Percentiles rank a stretch among this genome's conserved stretches.
Evolutionary conservation across 2,797 vertebrate species (phyloP).

Genomic region (Orestias chungarensis): DNA sequence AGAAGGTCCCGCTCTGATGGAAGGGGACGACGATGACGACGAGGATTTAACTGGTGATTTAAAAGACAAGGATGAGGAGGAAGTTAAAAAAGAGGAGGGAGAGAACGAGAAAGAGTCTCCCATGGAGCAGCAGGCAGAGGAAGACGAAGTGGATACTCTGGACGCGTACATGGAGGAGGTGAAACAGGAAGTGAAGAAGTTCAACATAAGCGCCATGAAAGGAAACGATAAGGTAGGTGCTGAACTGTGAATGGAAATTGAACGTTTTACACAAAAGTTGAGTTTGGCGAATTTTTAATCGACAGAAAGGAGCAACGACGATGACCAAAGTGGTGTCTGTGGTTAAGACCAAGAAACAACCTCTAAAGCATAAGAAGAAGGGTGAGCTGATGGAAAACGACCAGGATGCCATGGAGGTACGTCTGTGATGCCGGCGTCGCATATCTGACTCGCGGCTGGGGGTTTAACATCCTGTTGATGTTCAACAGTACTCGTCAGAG

Average conservation of each 20-base stretch:
- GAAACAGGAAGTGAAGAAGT: constrained; percentile 99
- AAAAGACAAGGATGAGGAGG: constrained; percentile 63
- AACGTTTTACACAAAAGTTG: neutral
- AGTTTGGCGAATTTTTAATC: neutral
- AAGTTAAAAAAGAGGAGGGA: constrained; percentile 72
- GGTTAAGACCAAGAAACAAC: constrained; percentile 92
- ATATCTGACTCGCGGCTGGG: no score
- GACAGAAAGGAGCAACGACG: constrained; percentile 89
- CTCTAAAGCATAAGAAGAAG: constrained; percentile 93
- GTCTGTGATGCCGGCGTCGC: neutral
- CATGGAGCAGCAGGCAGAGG: constrained; percentile 82
- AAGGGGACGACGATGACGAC: constrained; percentile 77
- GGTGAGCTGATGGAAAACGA: constrained; percentile 99
- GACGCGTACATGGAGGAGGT: constrained; percentile 99
- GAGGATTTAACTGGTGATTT: constrained; percentile 67
- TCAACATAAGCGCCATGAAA: constrained; percentile 95
- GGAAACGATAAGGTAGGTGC: constrained; percentile 91
- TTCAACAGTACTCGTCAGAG: constrained; percentile 93
- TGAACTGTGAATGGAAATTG: neutral
- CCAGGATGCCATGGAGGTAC: constrained; percentile 99
- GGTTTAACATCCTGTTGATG: neutral
- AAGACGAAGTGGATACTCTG: constrained; percentile 93
- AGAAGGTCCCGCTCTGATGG: constrained; percentile 77
- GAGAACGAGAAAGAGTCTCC: constrained; percentile 80
- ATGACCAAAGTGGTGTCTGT: constrained; percentile 96